Evolutionary conservation across 1,140 invertebrate genomes (phyloP), one percentile per base, ranked within the genome.

Genomic region (Lepidurus packardi): DNA sequence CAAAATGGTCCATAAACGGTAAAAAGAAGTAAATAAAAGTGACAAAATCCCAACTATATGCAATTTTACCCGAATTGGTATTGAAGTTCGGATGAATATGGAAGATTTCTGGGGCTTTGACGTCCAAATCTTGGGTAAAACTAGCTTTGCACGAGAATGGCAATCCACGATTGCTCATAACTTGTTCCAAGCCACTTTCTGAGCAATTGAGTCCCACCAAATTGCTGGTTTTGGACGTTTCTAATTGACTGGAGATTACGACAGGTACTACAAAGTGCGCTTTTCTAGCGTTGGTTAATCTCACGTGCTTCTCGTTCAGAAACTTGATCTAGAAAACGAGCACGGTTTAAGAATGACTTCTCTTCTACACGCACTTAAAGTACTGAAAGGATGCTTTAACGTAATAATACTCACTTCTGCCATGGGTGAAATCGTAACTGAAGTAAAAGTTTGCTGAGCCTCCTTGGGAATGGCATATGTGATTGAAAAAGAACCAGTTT

Each of bases 51-150:
- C 34, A 34, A 34, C 34, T 34, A 34, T 34, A 34, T 3, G 34
- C 2, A 34, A 34, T 34, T 34, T 34, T 45, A 77, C 76, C 76
- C 6, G 79, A 44, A 16, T 74, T 75, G 43, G 44, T 21, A 73
- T 80, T 73, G 24, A 80, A 80, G 24, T 73, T 41, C 7, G 53
- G 44, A 24, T 77, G 43, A 10, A 77, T 53, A 34, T 25, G 43
- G 73, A 80, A 80, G 53, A 80, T 9, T n/a, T 80, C 79, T 24
- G 78, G 65, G 10, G 47, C 53, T 42, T 77, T 80, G n/a, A 80
- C 25, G 74, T 80, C 79, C 44, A 44, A 47, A 25, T 76, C 75
- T 43, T 43, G 11, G 11, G 16, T 45, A 41, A 80, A 80, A 13
- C 65, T 43, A 11, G 53, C 42, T 4, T 76, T 34, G 45, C 79